Base-by-base conservation (phyloP, 2,113 vertebrate genomes). In the Isichthys henryi region DNA sequence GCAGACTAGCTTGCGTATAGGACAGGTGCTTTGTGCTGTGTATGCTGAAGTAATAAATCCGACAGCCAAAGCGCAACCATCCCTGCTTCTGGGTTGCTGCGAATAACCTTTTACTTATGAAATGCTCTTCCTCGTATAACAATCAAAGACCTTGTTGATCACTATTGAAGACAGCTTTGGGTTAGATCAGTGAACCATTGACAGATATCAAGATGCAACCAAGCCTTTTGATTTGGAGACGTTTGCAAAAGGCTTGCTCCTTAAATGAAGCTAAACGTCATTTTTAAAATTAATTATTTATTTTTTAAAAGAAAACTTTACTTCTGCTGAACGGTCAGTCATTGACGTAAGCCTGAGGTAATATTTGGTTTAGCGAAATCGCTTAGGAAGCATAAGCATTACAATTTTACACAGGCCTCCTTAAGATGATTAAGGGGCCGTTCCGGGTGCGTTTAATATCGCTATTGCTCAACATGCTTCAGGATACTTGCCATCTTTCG, bases 401-500 rank as follows among this genome's bases (percentile, higher is more conserved):
- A 46, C 45, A 48, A 46, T n/a, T 46, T 84, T 84, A 84, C 45
- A 84, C 45, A 48, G 82, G 21, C 82, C 82, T n/a, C 19, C 82
- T 84, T 84, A 84, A 84, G 45, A 84, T 84, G 82, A 84, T 48
- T 84, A 48, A 21, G 39, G 19, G 23, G 45, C 82, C 39, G 82
- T 48, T 48, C 9, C 46, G 82, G 45, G 43, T 5, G 43, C 9
- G 43, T 48, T 48, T 48, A 45, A 84, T 84, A 46, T 84, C 19
- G 19, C 45, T 84, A 17, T 23, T 23, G 8, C 82, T 53, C 27
- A 53, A 52, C 45, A n/a, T 56, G 49, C n/a, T 87, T 15, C 31
- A 35, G 85, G 85, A 87, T 21, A 87, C 85, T 56, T 87, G 83
- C 48, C n/a, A 87, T 87, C 31, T 87, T 56, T 87, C 31, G 53